Evolutionary conservation across 1,140 invertebrate genomes (phyloP).

Genomic region (Drosophila equinoxialis): DNA sequence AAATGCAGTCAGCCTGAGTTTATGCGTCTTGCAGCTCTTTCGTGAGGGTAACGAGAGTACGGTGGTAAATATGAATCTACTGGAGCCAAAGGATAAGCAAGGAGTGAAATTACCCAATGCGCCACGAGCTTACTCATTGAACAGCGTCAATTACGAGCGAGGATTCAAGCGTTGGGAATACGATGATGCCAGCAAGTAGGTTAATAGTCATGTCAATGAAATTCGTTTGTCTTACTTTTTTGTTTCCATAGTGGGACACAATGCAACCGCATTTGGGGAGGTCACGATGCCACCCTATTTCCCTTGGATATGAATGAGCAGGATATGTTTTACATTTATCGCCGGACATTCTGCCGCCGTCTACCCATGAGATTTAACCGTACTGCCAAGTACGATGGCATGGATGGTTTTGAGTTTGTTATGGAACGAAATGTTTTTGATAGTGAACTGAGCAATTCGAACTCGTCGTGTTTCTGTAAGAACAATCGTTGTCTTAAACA

Average conservation of each 20-base stretch:
- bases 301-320: slow-evolving; percentile 84
- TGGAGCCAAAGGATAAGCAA: slow-evolving; percentile 46
- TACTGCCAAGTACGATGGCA: slow-evolving; percentile 44
- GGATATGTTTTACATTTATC: slow-evolving; percentile 85
- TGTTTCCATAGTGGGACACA: slow-evolving; percentile 79
- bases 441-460: slow-evolving; percentile 54
- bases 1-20: neutral
- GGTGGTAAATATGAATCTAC: slow-evolving; percentile 84
- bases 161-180: slow-evolving; percentile 87
- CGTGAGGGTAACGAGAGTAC: slow-evolving; percentile 85
- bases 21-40: slow-evolving; percentile 84
- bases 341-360: slow-evolving; percentile 88
- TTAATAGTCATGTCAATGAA: neutral
- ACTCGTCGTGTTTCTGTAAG: slow-evolving; percentile 83
- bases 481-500: slow-evolving; percentile 87
- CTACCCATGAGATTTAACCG: slow-evolving; percentile 85
- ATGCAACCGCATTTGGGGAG: slow-evolving; percentile 85
- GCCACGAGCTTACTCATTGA: slow-evolving; percentile 83
- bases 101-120: slow-evolving; percentile 39
- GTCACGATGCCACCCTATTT: slow-evolving; percentile 86
- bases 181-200: slow-evolving; percentile 71
- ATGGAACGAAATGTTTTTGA: slow-evolving; percentile 85
- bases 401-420: slow-evolving; percentile 83
- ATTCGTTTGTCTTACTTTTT: neutral
- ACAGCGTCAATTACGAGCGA: slow-evolving; percentile 85